Evolutionary conservation across 35 echinoderm and acorn worm genomes (phyloP).

Genomic region (Chiridota heheva): DNA sequence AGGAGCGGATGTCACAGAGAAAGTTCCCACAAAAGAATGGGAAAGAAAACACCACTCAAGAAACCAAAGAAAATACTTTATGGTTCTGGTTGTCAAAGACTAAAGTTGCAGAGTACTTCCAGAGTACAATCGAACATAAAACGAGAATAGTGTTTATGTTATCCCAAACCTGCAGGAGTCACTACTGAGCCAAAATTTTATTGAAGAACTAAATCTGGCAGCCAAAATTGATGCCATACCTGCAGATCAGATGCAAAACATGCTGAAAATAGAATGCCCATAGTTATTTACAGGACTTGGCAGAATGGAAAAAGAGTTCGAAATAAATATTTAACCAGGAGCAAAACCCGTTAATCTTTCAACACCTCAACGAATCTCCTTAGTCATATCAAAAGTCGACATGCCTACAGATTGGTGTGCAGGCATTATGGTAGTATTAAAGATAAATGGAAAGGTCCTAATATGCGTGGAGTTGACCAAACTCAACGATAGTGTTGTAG

Average conservation of each 20-base stretch:
- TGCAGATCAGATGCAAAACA: background rate
- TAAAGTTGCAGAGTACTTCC: conserved; percentile 12
- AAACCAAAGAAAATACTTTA: conserved; percentile 9
- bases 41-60: background rate
- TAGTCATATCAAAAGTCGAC: conserved; percentile 57
- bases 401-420: conserved; percentile 65
- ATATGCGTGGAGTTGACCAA: conserved; percentile 57
- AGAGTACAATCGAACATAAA: background rate
- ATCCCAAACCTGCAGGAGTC: conserved; percentile 10
- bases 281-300: conserved; percentile 31
- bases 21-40: background rate
- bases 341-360: background rate
- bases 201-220: background rate
- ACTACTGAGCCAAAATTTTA: background rate
- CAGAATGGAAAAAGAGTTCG: background rate
- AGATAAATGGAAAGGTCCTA: conserved; percentile 34
- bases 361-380: conserved; percentile 3
- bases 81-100: background rate
- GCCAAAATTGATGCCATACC: background rate
- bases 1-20: conserved; percentile 9
- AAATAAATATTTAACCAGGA: conserved; percentile 10
- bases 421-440: conserved; percentile 42
- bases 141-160: conserved; percentile 7
- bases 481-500: conserved; percentile 51
- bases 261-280: conserved; percentile 15